phyloP scores from a whole-genome alignment of 1,140 invertebrate species.

The Lamellibrachia luymesi region DNA sequence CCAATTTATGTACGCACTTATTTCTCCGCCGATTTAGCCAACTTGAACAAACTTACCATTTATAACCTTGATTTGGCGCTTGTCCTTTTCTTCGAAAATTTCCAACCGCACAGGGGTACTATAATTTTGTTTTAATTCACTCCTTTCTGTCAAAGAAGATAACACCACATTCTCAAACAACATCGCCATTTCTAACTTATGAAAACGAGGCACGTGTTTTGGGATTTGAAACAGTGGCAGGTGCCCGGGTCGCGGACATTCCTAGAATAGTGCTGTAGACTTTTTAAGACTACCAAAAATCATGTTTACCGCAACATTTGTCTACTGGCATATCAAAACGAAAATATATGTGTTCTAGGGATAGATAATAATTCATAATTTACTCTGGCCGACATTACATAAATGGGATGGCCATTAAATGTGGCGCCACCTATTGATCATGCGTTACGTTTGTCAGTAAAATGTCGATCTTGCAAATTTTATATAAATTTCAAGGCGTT shows the following conservation, averaged over 20 bases:
- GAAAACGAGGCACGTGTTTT: constrained; percentile 14
- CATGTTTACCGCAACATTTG: neutral
- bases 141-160: constrained; percentile 40
- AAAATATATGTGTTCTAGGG: neutral
- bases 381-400: neutral
- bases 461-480: neutral
- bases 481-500: neutral
- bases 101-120: neutral
- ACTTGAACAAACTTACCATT: neutral
- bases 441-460: neutral
- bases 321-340: neutral
- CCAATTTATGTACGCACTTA: neutral
- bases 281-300: neutral
- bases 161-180: constrained; percentile 53
- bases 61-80: constrained; percentile 11
- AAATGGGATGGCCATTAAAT: neutral
- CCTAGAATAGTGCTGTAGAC: neutral
- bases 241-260: neutral
- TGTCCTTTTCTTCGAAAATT: constrained; percentile 9
- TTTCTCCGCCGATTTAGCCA: neutral
- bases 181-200: constrained; percentile 44
- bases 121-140: constrained; percentile 32
- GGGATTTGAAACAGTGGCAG: neutral
- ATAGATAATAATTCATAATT: neutral
- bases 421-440: neutral